Evolutionary conservation across 2,113 vertebrate genomes (phyloP), one percentile per base, ranked within the genome.

Genomic region (Ciconia maguari): DNA sequence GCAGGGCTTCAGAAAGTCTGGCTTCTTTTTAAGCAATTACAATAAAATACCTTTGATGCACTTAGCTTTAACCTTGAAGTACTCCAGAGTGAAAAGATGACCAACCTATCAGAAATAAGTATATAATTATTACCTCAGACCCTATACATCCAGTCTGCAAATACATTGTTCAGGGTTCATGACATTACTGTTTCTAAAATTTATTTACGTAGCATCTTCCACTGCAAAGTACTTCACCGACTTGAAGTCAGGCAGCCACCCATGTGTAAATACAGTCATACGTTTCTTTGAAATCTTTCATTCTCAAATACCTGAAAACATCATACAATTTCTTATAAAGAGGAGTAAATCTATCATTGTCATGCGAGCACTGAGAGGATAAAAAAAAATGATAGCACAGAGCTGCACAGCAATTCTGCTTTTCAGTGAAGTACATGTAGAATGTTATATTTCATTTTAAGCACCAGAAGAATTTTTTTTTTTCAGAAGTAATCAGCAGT

Each of bases 41-140:
- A 83, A 38, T 69, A 90, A 86, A 92, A 95, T 95, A 96, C 92
- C 93, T 96, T 92, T 70, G 92, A 81, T 26, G 79, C 83, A 64
- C 66, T 94, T 85, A 94, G 85, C 79, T 95, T 94, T 96, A 94
- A 96, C 72, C 91, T 94, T 94, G 81, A 94, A 94, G 74, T 72
- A 74, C 55, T 95, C 94, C 92, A 92, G 54, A 93, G 71, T 75
- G 82, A 89, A 93, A 96, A 83, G 85, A 88, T 90, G 92, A 86
- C 68, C 93, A 90, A 96, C 93, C 82, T 93, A 96, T 77, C 83
- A 93, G 94, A 97, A 95, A 95, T 70, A 97, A 96, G 80, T 88
- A 92, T 58, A 78, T 4, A 75, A 74, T 94, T 93, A 91, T 87
- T 96, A 94, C 77, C 93, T 92, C 69, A 83, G 52, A 62, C 29